phyloP scores from a whole-genome alignment of 2,113 vertebrate genomes.

The Equus quagga region DNA sequence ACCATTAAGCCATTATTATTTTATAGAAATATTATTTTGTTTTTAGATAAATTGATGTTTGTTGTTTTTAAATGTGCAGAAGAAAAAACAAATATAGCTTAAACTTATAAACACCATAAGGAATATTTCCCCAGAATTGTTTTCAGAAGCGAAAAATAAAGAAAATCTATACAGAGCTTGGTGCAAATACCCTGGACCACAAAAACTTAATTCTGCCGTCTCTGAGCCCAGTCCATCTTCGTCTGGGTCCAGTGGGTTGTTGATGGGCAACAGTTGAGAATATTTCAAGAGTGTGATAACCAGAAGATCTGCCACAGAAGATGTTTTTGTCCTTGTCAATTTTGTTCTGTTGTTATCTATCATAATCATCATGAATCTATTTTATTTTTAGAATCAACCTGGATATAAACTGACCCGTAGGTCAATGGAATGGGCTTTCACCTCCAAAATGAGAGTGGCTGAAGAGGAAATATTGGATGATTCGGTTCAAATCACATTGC shows the following conservation, averaged over 20 bases:
- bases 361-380: background rate
- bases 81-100: background rate
- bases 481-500: background rate
- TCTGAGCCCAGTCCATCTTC: background rate
- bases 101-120: background rate
- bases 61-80: conserved; percentile 42
- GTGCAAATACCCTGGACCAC: background rate
- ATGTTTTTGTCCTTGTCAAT: background rate
- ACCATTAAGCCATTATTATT: conserved; percentile 17
- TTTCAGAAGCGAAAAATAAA: conserved; percentile 46
- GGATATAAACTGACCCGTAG: background rate
- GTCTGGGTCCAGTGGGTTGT: background rate
- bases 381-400: conserved; percentile 11
- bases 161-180: background rate
- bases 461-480: background rate
- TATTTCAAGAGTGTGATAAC: background rate
- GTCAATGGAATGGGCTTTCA: background rate
- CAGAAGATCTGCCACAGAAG: background rate
- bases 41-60: background rate
- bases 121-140: conserved; percentile 13
- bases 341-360: conserved; percentile 13
- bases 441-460: background rate
- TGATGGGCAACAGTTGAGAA: background rate
- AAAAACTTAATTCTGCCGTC: background rate
- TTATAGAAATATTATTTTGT: conserved; percentile 27